Percentiles rank a stretch among this genome's conserved stretches.
Conservation (phyloP, 2,113 vertebrate species). For the Cranoglanis bouderius region DNA sequence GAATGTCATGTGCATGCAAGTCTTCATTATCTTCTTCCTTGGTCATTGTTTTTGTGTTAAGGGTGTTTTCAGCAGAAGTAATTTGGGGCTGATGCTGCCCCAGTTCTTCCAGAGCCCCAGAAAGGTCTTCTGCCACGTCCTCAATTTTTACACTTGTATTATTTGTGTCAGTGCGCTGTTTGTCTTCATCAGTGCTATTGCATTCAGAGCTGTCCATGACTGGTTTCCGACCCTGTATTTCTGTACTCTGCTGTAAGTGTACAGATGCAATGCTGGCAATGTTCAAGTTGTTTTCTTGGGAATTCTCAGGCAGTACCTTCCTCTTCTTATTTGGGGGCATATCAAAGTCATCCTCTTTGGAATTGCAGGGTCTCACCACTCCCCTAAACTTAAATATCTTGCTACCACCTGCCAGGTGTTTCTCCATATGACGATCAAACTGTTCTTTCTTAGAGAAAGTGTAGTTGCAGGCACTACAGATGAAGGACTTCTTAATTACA, state of each 20-base stretch:
- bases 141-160: constrained; percentile 72
- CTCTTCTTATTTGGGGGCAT: constrained; percentile 77
- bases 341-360: constrained; percentile 74
- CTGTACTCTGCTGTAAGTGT: constrained; percentile 56
- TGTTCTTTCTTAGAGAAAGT: constrained; percentile 98
- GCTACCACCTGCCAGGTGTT: constrained; percentile 83
- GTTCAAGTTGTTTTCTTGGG: constrained; percentile 71
- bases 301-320: constrained; percentile 64
- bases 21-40: constrained; percentile 57
- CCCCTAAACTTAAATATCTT: constrained; percentile 89
- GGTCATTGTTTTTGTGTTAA: constrained; percentile 63
- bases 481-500: constrained; percentile 94
- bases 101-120: constrained; percentile 66
- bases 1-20: constrained; percentile 48
- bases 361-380: constrained; percentile 77
- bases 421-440: constrained; percentile 97
- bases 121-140: constrained; percentile 73
- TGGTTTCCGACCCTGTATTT: constrained; percentile 62
- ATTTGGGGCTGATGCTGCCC: constrained; percentile 62
- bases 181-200: constrained; percentile 45
- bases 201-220: constrained; percentile 64
- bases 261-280: constrained; percentile 59
- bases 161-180: constrained; percentile 50
- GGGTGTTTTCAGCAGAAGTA: constrained; percentile 62
- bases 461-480: constrained; percentile 97